Conservation (phyloP, 2,797 vertebrate species). For the Microctenopoma steveboyesi region DNA sequence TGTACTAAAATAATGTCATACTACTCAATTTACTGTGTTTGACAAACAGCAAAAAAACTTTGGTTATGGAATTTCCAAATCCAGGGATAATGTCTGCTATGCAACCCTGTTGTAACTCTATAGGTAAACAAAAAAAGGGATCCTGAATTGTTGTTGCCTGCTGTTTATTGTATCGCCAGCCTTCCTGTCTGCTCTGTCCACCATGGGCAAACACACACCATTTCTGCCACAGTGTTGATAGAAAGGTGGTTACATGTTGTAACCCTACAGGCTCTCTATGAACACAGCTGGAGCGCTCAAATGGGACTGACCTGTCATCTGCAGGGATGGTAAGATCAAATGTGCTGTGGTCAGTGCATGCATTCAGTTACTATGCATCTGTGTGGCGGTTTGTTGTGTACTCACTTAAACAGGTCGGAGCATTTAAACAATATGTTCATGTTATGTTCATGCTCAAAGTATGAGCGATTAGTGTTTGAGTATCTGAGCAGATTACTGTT, state of each 20-base stretch:
- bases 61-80: conserved; percentile 47
- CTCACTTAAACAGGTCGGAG: too few species aligned
- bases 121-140: conserved; percentile 44
- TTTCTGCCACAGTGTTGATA: conserved; percentile 71
- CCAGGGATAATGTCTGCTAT: conserved; percentile 34
- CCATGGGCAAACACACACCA: conserved; percentile 55
- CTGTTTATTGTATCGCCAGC: conserved; percentile 46
- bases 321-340: not conserved
- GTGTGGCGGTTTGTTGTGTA: too few species aligned
- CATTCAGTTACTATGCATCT: not conserved
- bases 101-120: conserved; percentile 26
- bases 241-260: conserved; percentile 59
- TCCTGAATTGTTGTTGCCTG: conserved; percentile 38
- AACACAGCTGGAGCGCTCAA: conserved; percentile 17
- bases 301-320: not conserved
- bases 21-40: conserved; percentile 36
- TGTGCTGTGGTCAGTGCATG: not conserved
- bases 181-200: conserved; percentile 46
- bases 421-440: too few species aligned
- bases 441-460: too few species aligned
- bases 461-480: too few species aligned
- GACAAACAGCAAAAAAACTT: conserved; percentile 40
- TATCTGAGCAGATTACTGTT: too few species aligned
- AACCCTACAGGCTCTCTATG: conserved; percentile 22
- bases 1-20: conserved; percentile 42